phyloP scores from a whole-genome alignment of 2,113 vertebrate genomes.

The Brachirus orientalis region DNA sequence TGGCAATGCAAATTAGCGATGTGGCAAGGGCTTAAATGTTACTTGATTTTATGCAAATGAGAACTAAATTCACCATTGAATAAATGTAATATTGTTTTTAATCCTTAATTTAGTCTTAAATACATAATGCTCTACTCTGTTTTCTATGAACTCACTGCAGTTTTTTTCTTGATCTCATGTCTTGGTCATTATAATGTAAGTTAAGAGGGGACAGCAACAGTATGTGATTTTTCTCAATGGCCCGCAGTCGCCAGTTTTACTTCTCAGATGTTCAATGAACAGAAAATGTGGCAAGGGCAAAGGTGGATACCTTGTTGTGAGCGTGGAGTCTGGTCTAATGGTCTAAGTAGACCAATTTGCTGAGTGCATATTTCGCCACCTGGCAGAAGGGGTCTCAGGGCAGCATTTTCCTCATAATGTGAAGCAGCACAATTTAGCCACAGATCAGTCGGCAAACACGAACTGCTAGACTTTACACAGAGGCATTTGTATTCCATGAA shows the following conservation, averaged over 20 bases:
- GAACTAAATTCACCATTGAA: not conserved
- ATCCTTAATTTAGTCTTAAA: not conserved
- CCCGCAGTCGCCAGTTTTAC: constrained; percentile 21
- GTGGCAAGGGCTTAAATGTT: too few species aligned
- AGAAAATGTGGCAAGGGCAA: constrained; percentile 22
- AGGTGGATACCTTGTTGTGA: constrained; percentile 3
- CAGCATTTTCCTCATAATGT: constrained; percentile 20
- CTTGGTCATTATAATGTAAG: not conserved
- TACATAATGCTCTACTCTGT: not conserved
- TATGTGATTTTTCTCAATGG: not conserved
- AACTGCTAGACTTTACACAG: constrained; percentile 32
- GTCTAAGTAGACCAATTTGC: constrained; percentile 33
- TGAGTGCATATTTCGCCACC: constrained; percentile 22
- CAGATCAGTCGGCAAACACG: constrained; percentile 15
- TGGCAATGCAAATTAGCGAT: too few species aligned
- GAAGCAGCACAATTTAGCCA: constrained; percentile 7
- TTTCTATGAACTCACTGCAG: not conserved
- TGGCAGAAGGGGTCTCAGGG: constrained; percentile 7
- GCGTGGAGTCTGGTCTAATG: constrained; percentile 8
- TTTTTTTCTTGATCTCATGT: not conserved
- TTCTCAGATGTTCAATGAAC: constrained; percentile 13
- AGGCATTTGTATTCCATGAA: constrained; percentile 54
- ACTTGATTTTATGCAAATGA: too few species aligned
- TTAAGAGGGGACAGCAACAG: constrained; percentile 14
- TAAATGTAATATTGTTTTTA: not conserved